Base-by-base conservation (phyloP, 2,113 vertebrate genomes). In the Oenanthe oenanthe region DNA sequence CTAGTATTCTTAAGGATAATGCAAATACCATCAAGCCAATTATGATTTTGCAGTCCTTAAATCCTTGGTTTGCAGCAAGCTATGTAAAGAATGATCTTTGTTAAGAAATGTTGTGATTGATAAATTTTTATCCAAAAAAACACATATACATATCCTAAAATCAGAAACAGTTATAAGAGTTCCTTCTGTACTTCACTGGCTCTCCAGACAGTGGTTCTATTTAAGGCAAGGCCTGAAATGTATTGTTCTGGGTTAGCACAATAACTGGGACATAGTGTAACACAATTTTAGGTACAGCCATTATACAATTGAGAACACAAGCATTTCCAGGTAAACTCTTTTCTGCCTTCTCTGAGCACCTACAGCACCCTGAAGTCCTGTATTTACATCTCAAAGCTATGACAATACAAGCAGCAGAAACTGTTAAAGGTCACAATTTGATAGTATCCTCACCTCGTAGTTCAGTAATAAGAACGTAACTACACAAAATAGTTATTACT, bases 191-290 rank as follows among this genome's bases (percentile, higher is more conserved):
- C 51, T 65, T 94, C 24, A 68, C 14, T 45, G 57, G 43, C 57
- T 88, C 58, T 86, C 80, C 73, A 94, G 67, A 83, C 5, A 0
- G 63, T 50, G 68, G 16, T 74, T 94, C 84, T 94, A 93, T 92
- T 96, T 91, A 89, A 89, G 77, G 88, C n/a, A 82, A 63, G 40
- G 57, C 36, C 93, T 91, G 51, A 87, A 89, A 94, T 43, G 26
- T 47, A 85, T 57, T 94, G 81, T 93, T 94, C 91, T 78, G 63
- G 88, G 77, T 89, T 94, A 88, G 36, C 74, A 72, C 66, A 66
- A 51, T 72, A 97, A 95, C 72, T 92, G 65, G 89, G 82, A 95
- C 92, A 77, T 2, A 38, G 38, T 42, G 56, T 83, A 93, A 91
- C 81, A 81, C 48, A 76, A 75, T 62, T 96, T 94, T 40, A 93